Evolutionary conservation across 1,140 invertebrate genomes (phyloP), one percentile per base, ranked within the genome.

Genomic region (Ceratina japonica): DNA sequence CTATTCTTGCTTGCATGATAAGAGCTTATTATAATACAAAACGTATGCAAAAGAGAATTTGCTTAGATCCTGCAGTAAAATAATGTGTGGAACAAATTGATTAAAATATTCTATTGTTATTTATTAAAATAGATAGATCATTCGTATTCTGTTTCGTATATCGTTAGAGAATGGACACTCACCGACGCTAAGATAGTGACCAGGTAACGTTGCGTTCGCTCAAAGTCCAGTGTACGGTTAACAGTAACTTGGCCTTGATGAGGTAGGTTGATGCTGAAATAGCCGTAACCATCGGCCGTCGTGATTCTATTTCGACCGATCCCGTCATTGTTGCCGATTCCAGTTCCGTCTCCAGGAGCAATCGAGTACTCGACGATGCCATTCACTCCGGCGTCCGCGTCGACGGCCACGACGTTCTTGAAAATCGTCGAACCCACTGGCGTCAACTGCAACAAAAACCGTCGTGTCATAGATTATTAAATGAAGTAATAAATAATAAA

Each of bases 161-260:
- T 22, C 3, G 4, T 31, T 31, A 37, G 58, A 51, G 0, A 13
- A 31, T 37, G 5, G 20, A 87, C 79, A 96, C 96, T 96, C 93
- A 98, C 97, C 91, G 96, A 96, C 79, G 97, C 97, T 80, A 97
- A 94, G 89, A 98, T 95, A 77, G 97, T 98, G 88, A 98, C 95
- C 89, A 97, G 95, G 92, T 97, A 98, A 84, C 96, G 94, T 89
- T 97, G 95, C n/a, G 95, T 97, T 88, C 95, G 96, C 90, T 98
- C 97, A 90, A 96, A 98, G 92, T 98, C 97, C 85, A 98, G 93
- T 37, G 95, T 97, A 84, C 96, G 95, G 87, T 97, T 97, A n/a
- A 98, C 95, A 13, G 96, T 97, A 76, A 98, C 95, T 87, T 97
- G 96, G 79, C 97, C 97, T 91, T 97, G 97, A 92, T 98, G 97